phyloP scores from a whole-genome alignment of 2,888 invertebrate species.

The Zonitis immaculata region DNA sequence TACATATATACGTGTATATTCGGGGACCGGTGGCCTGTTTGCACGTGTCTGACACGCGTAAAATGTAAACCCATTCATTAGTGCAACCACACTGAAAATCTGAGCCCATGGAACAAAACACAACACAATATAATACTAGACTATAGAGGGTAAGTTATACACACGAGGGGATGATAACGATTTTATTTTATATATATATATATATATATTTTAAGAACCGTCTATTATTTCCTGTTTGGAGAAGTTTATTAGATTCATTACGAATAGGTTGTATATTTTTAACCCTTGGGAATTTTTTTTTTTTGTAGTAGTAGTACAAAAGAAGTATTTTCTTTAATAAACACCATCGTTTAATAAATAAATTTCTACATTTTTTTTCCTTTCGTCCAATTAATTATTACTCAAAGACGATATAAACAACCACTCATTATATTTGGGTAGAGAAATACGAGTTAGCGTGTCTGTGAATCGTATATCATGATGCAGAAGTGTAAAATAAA shows the following conservation, averaged over 20 bases:
- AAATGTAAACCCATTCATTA: conserved; percentile 51
- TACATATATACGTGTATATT: no score
- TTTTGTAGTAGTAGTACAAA: background rate
- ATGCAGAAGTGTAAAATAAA: conserved; percentile 27
- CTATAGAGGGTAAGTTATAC: background rate
- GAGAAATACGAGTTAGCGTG: conserved; percentile 38
- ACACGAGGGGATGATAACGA: background rate
- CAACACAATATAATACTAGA: background rate
- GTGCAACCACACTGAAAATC: conserved; percentile 50
- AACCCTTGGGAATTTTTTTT: conserved; percentile 1
- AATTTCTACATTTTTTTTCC: conserved; percentile 10
- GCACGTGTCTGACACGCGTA: conserved; percentile 48
- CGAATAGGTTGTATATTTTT: background rate
- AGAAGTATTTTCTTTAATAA: background rate
- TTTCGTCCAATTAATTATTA: conserved; percentile 8
- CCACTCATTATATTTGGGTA: conserved; percentile 35
- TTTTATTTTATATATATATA: no score
- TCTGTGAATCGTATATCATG: conserved; percentile 39
- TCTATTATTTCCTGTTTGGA: conserved; percentile 10
- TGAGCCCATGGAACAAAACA: conserved; percentile 18
- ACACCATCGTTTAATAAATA: background rate
- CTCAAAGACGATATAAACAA: conserved; percentile 20
- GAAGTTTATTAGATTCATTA: conserved; percentile 19
- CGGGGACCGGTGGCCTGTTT: conserved; percentile 40
- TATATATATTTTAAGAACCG: background rate